Base-by-base conservation (phyloP, 2,113 vertebrate genomes). In the Dipodomys stephensi region DNA sequence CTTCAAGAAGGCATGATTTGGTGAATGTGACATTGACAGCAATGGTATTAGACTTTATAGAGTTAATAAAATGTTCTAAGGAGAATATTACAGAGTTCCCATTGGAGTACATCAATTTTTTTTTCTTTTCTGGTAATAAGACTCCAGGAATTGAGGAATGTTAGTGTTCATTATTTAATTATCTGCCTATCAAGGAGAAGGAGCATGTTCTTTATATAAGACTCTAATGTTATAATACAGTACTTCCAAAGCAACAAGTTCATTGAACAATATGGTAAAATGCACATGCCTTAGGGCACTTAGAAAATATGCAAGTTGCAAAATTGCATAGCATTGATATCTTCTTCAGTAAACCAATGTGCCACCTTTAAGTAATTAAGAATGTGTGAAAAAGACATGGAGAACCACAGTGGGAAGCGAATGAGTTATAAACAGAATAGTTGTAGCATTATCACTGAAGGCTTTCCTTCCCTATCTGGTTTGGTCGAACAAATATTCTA, bases 1-100 rank as follows among this genome's bases (percentile, higher is more conserved):
- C 93, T 95, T 96, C 65, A 95, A 90, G 85, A 85, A 96, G 49
- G 44, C 76, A 73, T 86, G 57, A 77, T 69, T 92, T 12, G 27
- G 92, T 93, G 90, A 93, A 72, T 86, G 80, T 96, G 94, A 94
- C 94, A 88, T 88, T 81, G 88, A 88, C 62, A 88, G 90, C 88
- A 88, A 64, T 93, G 72, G 60, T 62, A 18, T 90, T 90, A 85
- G 67, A 62, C 85, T 94, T 95, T 94, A 83, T 65, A 88, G 84
- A 95, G 62, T 96, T 93, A 87, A 57, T 93, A 87, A 94, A 91
- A 93, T 79, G 28, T 46, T 85, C 89, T 87, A 88, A 76, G 83
- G 73, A 95, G 83, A 84, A 15, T 84, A 87, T 81, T 82, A 64
- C 4, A 81, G 30, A 74, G 44, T 82, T 91, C 44, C 60, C 64